Evolutionary conservation across 2,113 vertebrate species (phyloP).

Genomic region (Numida meleagris): DNA sequence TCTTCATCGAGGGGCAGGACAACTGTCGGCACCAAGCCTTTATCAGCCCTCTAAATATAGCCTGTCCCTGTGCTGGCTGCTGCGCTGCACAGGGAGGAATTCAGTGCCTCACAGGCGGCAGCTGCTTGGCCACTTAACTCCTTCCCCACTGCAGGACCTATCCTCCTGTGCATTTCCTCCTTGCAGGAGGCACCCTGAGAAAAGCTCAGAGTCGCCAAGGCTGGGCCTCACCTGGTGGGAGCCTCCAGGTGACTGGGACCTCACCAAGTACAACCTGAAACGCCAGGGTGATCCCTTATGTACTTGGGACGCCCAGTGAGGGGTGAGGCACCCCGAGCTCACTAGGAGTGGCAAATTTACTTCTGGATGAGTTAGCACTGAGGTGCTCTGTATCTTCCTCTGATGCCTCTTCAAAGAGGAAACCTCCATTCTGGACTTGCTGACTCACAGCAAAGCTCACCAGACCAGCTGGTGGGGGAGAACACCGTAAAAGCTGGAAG

Average conservation of each 20-base stretch:
- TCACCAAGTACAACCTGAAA: background rate
- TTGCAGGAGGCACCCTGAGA: background rate
- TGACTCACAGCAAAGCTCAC: background rate
- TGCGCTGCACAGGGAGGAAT: conserved; percentile 64
- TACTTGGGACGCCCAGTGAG: background rate
- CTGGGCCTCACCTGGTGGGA: background rate
- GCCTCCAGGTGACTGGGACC: background rate
- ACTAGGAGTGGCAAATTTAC: background rate
- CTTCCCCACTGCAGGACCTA: conserved; percentile 29
- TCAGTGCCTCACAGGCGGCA: conserved; percentile 42
- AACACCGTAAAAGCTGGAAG: background rate
- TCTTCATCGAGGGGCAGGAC: conserved; percentile 70
- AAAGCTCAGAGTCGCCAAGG: background rate
- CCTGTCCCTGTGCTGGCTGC: conserved; percentile 63
- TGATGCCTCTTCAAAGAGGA: background rate
- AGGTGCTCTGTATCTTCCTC: background rate
- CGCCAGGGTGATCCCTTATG: background rate
- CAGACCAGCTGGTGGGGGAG: background rate
- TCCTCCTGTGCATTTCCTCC: background rate
- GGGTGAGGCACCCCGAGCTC: background rate
- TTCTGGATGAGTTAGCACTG: background rate
- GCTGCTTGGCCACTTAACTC: conserved; percentile 70
- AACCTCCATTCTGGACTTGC: background rate
- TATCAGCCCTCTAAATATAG: conserved; percentile 83
- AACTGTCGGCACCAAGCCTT: conserved; percentile 77